Percentiles rank a stretch among this genome's conserved stretches.
Conservation (phyloP, 2,113 vertebrate species). For the Aplodontia rufa region DNA sequence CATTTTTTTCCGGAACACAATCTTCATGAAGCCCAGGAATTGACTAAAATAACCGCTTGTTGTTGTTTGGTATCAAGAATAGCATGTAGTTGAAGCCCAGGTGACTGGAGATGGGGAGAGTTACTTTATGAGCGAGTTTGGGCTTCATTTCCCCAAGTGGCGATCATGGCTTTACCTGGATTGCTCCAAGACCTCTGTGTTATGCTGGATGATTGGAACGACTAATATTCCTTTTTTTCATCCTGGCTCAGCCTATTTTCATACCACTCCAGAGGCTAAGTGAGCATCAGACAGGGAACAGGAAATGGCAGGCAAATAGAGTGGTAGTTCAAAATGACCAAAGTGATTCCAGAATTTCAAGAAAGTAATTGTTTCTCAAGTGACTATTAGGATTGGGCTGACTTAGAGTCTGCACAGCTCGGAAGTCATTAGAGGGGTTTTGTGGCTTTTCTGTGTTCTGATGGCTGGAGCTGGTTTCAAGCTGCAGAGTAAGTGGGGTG, state of each 20-base stretch:
- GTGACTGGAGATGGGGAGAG: neutral
- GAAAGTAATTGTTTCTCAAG: conserved; percentile 56
- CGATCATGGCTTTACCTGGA: neutral
- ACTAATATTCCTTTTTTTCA: neutral
- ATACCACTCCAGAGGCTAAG: neutral
- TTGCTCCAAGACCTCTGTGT: neutral
- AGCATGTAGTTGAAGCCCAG: neutral
- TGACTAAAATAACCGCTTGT: conserved; percentile 2
- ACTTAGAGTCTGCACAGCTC: neutral
- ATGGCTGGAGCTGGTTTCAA: neutral
- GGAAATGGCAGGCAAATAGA: neutral
- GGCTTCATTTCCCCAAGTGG: neutral
- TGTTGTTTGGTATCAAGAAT: neutral
- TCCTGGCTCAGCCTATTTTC: neutral
- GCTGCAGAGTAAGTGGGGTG: neutral
- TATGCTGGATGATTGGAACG: neutral
- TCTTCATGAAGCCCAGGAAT: neutral
- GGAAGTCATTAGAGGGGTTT: conserved; percentile 6
- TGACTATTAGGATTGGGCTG: neutral
- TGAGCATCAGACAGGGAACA: neutral
- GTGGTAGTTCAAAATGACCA: conserved; percentile 21
- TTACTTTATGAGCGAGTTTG: neutral
- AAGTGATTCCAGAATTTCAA: conserved; percentile 43
- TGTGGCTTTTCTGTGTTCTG: neutral
- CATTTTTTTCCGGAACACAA: conserved; percentile 47